phyloP scores from a whole-genome alignment of 2,113 vertebrate genomes.

The Nymphicus hollandicus region DNA sequence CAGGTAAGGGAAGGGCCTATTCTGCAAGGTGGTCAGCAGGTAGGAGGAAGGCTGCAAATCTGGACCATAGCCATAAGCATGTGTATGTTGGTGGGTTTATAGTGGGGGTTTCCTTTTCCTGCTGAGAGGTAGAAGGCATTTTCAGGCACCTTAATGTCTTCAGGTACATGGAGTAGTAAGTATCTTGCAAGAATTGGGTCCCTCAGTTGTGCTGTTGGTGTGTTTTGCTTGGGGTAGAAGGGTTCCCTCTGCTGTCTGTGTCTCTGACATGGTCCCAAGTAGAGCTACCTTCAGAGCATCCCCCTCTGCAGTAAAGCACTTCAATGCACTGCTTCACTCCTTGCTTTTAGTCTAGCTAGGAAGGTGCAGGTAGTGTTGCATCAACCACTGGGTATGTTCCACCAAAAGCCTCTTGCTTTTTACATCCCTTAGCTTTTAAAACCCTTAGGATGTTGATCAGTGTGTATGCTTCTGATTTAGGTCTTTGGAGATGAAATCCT shows the following conservation, averaged over 20 bases:
- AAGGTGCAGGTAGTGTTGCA: not conserved
- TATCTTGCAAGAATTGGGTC: not conserved
- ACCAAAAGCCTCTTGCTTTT: not conserved
- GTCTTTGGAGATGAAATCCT: not conserved
- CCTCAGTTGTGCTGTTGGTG: accelerated
- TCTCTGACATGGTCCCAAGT: accelerated
- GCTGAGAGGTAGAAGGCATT: not conserved
- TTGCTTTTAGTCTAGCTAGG: accelerated
- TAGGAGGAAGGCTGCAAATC: not conserved
- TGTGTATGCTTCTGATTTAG: not conserved
- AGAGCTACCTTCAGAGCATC: not conserved
- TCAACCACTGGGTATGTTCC: not conserved
- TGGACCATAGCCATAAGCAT: accelerated
- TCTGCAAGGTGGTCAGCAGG: not conserved
- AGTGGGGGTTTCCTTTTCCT: not conserved
- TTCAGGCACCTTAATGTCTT: not conserved
- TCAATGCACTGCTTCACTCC: accelerated
- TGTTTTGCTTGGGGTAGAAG: not conserved
- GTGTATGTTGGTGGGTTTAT: accelerated
- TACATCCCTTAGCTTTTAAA: not conserved
- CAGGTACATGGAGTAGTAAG: not conserved
- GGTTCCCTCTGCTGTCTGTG: not conserved
- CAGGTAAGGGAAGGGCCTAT: not conserved
- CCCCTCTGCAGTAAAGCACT: accelerated
- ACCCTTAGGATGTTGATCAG: accelerated